Base-by-base conservation (phyloP, 2,888 invertebrate genomes). In the Coleophora deauratella region DNA sequence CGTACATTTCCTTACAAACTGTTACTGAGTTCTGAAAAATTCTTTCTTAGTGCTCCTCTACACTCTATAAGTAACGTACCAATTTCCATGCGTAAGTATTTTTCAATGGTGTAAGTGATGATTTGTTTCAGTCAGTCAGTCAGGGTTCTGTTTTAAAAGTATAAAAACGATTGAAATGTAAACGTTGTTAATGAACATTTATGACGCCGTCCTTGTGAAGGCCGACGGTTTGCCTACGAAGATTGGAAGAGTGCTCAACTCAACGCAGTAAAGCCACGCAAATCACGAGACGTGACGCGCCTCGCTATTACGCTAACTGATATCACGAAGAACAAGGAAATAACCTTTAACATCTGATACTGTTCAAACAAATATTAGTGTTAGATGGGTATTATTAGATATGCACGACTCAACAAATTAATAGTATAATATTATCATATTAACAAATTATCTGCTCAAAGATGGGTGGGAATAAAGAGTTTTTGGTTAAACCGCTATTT, bases 341-440 rank as follows among this genome's bases (percentile, higher is more conserved):
- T 79, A 75, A 77, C 80, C 79, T 81, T 81, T 78, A 74, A 61
- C 72, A 68, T 62, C 66, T 71, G 71, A 73, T 75, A 72, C 73
- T 64, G 61, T 68, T 69, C 67, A 74, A 71, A 78, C 65, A 72
- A 72, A 75, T 68, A 76, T 71, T 71, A 66, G 66, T 73, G 70
- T 72, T 69, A 63, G 59, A 69, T 21, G 6, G 21, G 11, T 31
- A 31, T 69, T 67, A 66, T 80, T 76, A 67, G 73, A 62, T 57
- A 68, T 70, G 77, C 79, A 79, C 78, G 78, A 77, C 57, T 74
- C 66, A 40, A 6, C 37, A 40, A 46, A 47, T 51, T 51, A 49
- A 44, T 47, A 33, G 44, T 31, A 31, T 9, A 39, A 42, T 43
- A 45, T 47, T 47, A 43, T 43, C 42, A 31, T 42, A 41, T 47